Evolutionary conservation across 2,797 vertebrate genomes (phyloP), one percentile per base, ranked within the genome.

Genomic region (Enteromius anoplus): DNA sequence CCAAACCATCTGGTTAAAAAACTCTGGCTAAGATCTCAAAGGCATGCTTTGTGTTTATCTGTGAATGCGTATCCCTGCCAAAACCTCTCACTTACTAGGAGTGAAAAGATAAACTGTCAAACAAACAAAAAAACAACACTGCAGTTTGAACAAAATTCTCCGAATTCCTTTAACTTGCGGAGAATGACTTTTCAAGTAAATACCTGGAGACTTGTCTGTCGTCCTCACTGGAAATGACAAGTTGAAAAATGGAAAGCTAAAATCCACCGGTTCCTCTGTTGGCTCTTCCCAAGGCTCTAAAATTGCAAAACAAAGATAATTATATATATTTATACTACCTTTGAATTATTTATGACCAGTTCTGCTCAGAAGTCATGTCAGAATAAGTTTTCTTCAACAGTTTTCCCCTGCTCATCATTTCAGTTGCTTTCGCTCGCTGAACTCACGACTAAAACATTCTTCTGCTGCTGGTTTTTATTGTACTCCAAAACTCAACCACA

Each of bases 131-230:
- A 29, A 26, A 5, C 58, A 26, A 29, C 10, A 2, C 5, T 72
- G 45, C 26, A 51, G 11, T 21, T 12, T 68, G 34, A 49, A 81
- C 81, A 6, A 76, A 66, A 21, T 26, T 60, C 23, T 26, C 26
- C 5, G 23, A 62, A 14, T 62, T 62, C 23, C 11, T 15, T 62
- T 12, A 79, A 9, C n/a, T 42, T 47, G n/a, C 14, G 12, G 37
- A 21, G 49, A 34, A n/a, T 53, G 60, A 42, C 7, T 5, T 45
- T 49, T 15, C 12, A 62, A 45, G 12, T 53, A 32, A 9, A 26
- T 88, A 95, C 94, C 86, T 69, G 70, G 21, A 17, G 89, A 49
- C 82, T 89, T 92, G 34, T 71, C 32, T 5, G 93, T 93, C 79
- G 86, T 68, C 75, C 60, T 66, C 80, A 85, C 79, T 0, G 45